Evolutionary conservation across 2,888 invertebrate species (phyloP), one percentile per base, ranked within the genome.

Genomic region (Lysandra coridon): DNA sequence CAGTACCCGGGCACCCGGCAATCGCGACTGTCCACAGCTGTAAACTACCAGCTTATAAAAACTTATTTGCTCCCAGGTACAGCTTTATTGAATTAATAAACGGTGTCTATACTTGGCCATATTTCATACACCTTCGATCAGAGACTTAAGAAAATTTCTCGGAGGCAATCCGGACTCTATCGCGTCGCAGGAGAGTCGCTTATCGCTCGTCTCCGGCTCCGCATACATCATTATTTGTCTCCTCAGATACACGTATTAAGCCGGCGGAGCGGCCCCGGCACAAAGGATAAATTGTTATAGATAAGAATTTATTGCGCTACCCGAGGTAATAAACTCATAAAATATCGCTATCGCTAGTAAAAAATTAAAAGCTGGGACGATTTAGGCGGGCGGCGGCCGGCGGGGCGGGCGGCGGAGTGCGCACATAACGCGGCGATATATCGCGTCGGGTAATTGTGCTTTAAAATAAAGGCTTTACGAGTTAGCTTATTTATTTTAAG

Each of bases 251-350:
- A 79, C 81, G 80, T 80, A 81, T 83, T 81, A 82, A 80, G 79
- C 77, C 78, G 62, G 80, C 80, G 80, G 80, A 81, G 80, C 82
- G 82, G 81, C 76, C 81, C 81, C 82, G 82, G 82, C 82, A 82
- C 81, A 79, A 80, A 80, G 81, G 83, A 83, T 83, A 82, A 83
- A 83, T 83, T 83, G 83, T 83, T 83, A 82, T 81, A 81, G 81
- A 83, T 82, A 81, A 83, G 82, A 82, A 81, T 81, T 83, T 82
- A 83, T 76, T 57, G 76, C 12, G n/a, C 23, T 60, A 33, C 74
- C 76, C 76, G 57, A 53, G 53, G 76, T 53, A 53, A 92, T 73
- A 53, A 73, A 60, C 75, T 78, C 49, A 53, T 73, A 78, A 79
- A 53, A 33, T 76, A 76, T 76, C 30, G 76, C 53, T 30, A 53